Base-by-base conservation (phyloP, 2,797 vertebrate genomes). In the Acrossocheilus fasciatus region DNA sequence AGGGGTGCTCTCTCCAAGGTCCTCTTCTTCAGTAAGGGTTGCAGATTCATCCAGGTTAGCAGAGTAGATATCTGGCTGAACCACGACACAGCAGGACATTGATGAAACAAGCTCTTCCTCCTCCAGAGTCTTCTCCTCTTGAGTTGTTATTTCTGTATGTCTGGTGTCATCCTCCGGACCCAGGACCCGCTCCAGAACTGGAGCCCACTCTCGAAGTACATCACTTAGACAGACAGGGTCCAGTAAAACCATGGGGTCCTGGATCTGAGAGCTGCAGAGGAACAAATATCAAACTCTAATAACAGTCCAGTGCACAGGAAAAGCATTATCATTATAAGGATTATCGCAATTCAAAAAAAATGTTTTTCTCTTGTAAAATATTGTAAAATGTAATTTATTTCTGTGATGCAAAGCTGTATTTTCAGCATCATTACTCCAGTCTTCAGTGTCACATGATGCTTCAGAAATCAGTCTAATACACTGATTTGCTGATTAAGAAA, bases 171-270 rank as follows among this genome's bases (percentile, higher is more conserved):
- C 87, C 39, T 82, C 91, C 11, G 92, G 93, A 26, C 94, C 93
- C 1, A 96, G 90, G n/a, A 94, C 88, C 88, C 89, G 90, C 89
- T 96, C 95, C 88, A 99, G 93, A 88, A 93, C 92, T 0, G 89
- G 91, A 74, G 98, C 92, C 98, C 98, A 99, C 76, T 96, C 92
- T 75, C 85, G 90, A 83, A 99, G 95, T 87, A 95, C 91, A 45
- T 90, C 93, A 83, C 86, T 92, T 88, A 99, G 93, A 88, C 88
- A 90, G 11, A 86, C 87, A 1, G 96, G 95, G 90, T 99, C 96
- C 87, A 99, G 95, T 26, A 99, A 94, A 91, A 98, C 93, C 89
- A 96, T 87, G 23, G 97, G 97, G 90, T 99, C 97, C 90, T 97
- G 96, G 23, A 98, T 96, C 92, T 96, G 96, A 68, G 91, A 93